A percentile compares a stretch with the other conserved stretches of the same genome.
phyloP scores from a whole-genome alignment of 64 coral and sea anemone species.

The Montipora efflorescens region DNA sequence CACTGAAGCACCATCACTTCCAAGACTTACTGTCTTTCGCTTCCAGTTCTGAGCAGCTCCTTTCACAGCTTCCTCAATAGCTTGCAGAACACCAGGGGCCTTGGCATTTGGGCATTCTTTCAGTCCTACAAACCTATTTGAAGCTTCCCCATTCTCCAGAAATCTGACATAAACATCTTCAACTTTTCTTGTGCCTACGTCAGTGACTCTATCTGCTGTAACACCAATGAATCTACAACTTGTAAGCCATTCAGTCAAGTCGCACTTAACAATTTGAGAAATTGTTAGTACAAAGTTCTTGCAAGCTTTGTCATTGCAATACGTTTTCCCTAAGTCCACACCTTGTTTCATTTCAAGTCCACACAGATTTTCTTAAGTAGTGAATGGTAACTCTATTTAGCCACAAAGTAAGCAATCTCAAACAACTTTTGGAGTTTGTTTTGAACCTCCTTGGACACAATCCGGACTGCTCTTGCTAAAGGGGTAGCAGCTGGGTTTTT shows the following conservation, averaged over 20 bases:
- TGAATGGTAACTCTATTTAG: constrained; percentile 45
- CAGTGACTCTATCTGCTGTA: constrained; percentile 25
- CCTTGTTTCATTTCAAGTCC: constrained; percentile 18
- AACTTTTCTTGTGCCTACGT: constrained; percentile 51
- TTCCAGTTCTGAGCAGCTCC: constrained; percentile 30
- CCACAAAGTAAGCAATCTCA: constrained; percentile 45
- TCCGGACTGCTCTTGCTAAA: constrained; percentile 39
- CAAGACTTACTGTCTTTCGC: constrained; percentile 31
- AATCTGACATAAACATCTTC: constrained; percentile 56
- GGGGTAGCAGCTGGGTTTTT: constrained; percentile 35
- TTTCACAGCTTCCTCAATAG: neutral
- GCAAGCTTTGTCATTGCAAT: constrained; percentile 46
- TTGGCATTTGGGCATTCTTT: constrained; percentile 41
- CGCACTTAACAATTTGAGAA: neutral
- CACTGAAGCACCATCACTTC: constrained; percentile 52
- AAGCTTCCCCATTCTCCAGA: constrained; percentile 38
- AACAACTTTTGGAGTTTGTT: constrained; percentile 51
- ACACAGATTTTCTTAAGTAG: constrained; percentile 21
- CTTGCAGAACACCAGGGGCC: constrained; percentile 27
- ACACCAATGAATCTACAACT: constrained; percentile 46
- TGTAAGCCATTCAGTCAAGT: neutral
- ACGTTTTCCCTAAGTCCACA: constrained; percentile 23
- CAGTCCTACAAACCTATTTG: constrained; percentile 30
- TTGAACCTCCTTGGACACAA: neutral
- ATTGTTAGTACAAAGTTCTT: constrained; percentile 28